Conservation (phyloP, 2,888 invertebrate genomes). For the Stenotaenia linearis region DNA sequence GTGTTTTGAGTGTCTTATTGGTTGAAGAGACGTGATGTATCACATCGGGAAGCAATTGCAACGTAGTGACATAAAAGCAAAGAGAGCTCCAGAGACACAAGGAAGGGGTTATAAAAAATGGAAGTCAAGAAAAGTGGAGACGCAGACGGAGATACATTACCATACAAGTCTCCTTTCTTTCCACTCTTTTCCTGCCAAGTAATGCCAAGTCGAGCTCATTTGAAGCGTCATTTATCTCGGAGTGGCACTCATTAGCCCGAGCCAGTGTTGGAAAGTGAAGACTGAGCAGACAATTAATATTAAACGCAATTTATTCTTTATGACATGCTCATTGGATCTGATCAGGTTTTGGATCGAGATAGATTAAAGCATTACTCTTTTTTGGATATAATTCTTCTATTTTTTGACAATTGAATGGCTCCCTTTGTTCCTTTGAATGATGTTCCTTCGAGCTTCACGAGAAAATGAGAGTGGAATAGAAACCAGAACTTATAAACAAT, state of each 20-base stretch:
- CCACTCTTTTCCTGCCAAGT: neutral
- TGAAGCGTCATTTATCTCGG: neutral
- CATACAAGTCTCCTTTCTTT: neutral
- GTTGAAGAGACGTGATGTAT: conserved; percentile 6
- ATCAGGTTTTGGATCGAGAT: neutral
- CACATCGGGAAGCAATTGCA: neutral
- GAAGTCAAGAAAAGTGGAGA: neutral
- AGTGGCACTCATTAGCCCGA: neutral
- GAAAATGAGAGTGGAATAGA: too few species aligned
- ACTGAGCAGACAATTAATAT: conserved; percentile 19
- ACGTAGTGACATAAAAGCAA: neutral
- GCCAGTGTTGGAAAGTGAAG: neutral
- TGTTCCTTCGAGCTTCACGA: too few species aligned
- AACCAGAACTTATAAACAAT: too few species aligned
- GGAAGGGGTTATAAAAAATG: neutral
- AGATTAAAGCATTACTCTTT: neutral
- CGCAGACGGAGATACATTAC: neutral
- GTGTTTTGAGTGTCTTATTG: conserved; percentile 11
- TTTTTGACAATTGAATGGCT: neutral
- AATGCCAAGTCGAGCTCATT: neutral
- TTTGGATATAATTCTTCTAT: neutral
- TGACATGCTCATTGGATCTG: neutral
- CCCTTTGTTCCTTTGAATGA: neutral
- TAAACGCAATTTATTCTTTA: neutral
- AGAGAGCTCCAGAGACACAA: neutral